phyloP scores from a whole-genome alignment of 2,888 invertebrate genomes.

The Chaitophorus viminalis region DNA sequence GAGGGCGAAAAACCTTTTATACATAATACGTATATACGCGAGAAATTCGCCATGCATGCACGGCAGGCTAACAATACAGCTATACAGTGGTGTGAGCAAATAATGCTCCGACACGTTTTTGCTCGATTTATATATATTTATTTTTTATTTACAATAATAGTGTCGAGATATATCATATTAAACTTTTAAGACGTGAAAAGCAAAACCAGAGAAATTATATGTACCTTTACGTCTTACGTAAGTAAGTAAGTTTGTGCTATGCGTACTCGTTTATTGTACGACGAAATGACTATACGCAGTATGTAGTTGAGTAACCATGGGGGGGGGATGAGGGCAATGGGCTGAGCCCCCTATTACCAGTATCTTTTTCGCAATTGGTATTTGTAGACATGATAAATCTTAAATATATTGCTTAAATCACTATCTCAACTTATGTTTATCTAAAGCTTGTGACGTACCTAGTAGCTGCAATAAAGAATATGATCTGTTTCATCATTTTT shows the following conservation, averaged over 20 bases:
- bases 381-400: too few relatives aligned
- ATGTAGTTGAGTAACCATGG: not conserved
- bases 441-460: too few relatives aligned
- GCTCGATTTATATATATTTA: not conserved
- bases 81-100: not conserved
- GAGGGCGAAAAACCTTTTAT: constrained; percentile 25
- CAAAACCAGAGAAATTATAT: constrained; percentile 14
- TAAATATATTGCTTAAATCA: too few relatives aligned
- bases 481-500: too few relatives aligned
- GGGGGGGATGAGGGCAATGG: too few relatives aligned
- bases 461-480: too few relatives aligned
- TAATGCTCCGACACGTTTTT: constrained; percentile 34
- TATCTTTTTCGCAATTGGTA: too few relatives aligned
- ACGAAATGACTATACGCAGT: not conserved
- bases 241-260: not conserved
- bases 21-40: not conserved
- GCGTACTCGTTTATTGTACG: too few relatives aligned
- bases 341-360: too few relatives aligned
- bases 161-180: not conserved
- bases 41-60: not conserved
- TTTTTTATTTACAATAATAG: not conserved
- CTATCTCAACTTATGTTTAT: too few relatives aligned
- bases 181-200: constrained; percentile 2
- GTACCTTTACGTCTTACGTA: too few relatives aligned
- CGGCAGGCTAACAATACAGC: not conserved